Conservation (phyloP, 2,113 vertebrate genomes). For the Perca flavescens region DNA sequence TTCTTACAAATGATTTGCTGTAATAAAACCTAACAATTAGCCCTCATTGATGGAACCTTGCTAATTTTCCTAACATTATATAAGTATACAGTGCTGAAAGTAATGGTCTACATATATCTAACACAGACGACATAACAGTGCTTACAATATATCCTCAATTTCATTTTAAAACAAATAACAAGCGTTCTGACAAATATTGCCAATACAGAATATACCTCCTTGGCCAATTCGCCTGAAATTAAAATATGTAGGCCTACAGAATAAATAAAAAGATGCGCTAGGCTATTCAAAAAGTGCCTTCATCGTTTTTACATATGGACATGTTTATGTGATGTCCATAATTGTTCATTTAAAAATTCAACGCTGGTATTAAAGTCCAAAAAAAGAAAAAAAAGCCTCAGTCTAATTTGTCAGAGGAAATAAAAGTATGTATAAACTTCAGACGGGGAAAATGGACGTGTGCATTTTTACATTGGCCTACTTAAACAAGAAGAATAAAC, state of each 20-base stretch:
- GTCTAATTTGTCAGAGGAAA: conserved; percentile 53
- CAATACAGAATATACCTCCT: conserved; percentile 88
- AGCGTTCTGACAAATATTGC: conserved; percentile 98
- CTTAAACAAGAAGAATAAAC: conserved; percentile 65
- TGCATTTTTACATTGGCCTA: conserved; percentile 67
- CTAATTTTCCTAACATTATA: conserved; percentile 82
- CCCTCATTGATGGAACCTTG: conserved; percentile 76
- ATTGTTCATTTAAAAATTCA: conserved; percentile 68
- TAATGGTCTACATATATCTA: conserved; percentile 82
- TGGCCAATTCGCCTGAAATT: conserved; percentile 86
- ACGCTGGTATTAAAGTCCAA: conserved; percentile 58
- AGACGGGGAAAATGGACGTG: conserved; percentile 67
- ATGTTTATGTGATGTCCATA: conserved; percentile 59
- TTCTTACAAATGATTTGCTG: conserved; percentile 91
- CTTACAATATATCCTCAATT: conserved; percentile 83
- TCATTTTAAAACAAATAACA: conserved; percentile 81
- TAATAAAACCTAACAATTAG: conserved; percentile 77
- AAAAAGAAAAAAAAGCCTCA: conserved; percentile 31
- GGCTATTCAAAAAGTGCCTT: conserved; percentile 96
- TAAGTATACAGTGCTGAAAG: conserved; percentile 95
- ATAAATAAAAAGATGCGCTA: conserved; percentile 95
- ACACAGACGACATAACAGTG: conserved; percentile 83
- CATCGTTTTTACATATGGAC: conserved; percentile 82
- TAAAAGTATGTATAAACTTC: conserved; percentile 42
- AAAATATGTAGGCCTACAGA: conserved; percentile 84